Percentiles rank a stretch among this genome's conserved stretches.
Evolutionary conservation across 37 sponge, comb jelly and placozoan species (phyloP).

Genomic region (Bolinopsis microptera): DNA sequence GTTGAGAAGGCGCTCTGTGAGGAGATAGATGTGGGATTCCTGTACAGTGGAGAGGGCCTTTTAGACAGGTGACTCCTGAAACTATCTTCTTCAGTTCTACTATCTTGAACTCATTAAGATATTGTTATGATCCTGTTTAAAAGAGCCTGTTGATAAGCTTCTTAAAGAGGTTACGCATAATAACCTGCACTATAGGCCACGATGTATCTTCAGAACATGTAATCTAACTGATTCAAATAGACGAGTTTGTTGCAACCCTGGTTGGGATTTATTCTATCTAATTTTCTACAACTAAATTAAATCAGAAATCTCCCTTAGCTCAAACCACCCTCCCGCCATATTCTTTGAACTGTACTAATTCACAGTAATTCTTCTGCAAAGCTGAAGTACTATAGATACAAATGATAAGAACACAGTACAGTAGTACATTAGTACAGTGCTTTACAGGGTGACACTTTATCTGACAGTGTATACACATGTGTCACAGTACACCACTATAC

Average conservation of each 20-base stretch:
- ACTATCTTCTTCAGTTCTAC: too few species aligned
- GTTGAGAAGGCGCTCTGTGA: conserved; percentile 87
- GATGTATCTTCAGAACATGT: too few species aligned
- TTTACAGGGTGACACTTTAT: too few species aligned
- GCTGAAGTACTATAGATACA: not conserved
- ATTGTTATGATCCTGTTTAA: too few species aligned
- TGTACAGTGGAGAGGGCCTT: conserved; percentile 29
- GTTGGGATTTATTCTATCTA: not conserved
- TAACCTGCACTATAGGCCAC: too few species aligned
- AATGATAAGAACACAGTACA: not conserved
- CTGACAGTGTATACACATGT: not conserved
- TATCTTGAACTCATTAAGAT: too few species aligned
- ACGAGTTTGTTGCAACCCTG: not conserved
- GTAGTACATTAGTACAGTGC: not conserved
- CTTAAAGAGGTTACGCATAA: too few species aligned
- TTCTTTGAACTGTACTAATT: too few species aligned
- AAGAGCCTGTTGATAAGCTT: too few species aligned
- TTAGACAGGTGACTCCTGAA: conserved; percentile 46
- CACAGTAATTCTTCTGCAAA: too few species aligned
- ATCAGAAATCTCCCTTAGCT: not conserved
- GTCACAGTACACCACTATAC: not conserved
- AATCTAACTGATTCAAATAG: not conserved
- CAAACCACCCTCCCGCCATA: too few species aligned
- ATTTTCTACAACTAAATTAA: not conserved
- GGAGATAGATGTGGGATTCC: conserved; percentile 68